These are phyloP conservation scores for Dryococelus australis DNA, from an alignment of 2,888 invertebrate genomes.

Conservation along the genomic window DNA sequence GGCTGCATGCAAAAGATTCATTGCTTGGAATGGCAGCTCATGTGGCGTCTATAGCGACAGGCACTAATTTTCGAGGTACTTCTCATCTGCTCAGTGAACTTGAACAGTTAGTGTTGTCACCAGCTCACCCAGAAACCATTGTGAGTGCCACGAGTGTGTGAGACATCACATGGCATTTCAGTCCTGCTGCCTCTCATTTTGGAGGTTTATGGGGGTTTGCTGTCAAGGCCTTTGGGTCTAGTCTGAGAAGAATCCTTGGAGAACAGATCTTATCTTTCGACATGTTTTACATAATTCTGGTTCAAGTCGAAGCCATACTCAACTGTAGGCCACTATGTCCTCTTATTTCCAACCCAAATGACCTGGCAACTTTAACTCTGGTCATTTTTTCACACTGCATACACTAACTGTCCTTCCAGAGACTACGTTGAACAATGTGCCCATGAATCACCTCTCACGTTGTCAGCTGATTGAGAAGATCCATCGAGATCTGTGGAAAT, in stretches of 20 bases:
- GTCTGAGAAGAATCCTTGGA: constrained; percentile 39
- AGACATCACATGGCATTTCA: constrained; percentile 46
- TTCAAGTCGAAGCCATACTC: constrained; percentile 43
- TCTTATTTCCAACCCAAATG: background rate
- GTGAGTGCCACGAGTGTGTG: background rate
- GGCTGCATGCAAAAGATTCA: constrained; percentile 51
- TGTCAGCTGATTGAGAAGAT: too few species aligned
- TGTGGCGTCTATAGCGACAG: constrained; percentile 41
- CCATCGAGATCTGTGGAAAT: too few species aligned
- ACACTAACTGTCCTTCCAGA: too few species aligned
- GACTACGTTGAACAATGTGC: too few species aligned
- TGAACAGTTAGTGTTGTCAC: constrained; percentile 21
- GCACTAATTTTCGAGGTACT: constrained; percentile 53
- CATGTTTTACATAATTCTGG: constrained; percentile 42
- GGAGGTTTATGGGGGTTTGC: constrained; percentile 45
- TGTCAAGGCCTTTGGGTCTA: constrained; percentile 44
- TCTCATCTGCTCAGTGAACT: constrained; percentile 48
- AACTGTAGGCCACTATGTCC: constrained; percentile 44
- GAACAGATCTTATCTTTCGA: constrained; percentile 41
- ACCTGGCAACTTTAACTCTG: background rate
- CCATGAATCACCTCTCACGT: too few species aligned
- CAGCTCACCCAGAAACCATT: constrained; percentile 25
- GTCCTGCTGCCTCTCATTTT: constrained; percentile 45
- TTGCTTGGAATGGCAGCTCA: constrained; percentile 50
- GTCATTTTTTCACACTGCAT: too few species aligned